Conservation (phyloP, 2,888 invertebrate species). For the Drosophila tanythrix region DNA sequence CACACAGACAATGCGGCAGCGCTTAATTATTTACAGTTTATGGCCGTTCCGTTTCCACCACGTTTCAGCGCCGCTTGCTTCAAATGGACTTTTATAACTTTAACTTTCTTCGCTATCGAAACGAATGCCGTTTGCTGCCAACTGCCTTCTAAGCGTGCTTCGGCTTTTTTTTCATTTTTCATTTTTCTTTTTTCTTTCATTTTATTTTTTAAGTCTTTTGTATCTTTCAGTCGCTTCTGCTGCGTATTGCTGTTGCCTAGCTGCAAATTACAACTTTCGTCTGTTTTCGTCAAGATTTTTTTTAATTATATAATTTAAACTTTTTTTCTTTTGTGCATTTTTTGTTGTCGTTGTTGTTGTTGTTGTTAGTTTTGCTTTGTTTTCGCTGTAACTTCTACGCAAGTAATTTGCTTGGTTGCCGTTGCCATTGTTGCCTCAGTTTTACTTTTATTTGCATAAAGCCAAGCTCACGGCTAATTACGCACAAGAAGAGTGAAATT, state of each 20-base stretch:
- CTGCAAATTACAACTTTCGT: conserved; percentile 80
- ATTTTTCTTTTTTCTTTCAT: conserved; percentile 44
- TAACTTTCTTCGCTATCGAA: conserved; percentile 76
- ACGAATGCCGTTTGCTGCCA: conserved; percentile 49
- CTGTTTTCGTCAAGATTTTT: conserved; percentile 81
- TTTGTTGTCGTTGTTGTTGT: conserved; percentile 24
- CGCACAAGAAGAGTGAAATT: conserved; percentile 72
- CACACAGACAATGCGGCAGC: conserved; percentile 12
- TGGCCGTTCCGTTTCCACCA: conserved; percentile 68
- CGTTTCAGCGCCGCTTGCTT: conserved; percentile 51
- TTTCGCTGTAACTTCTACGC: conserved; percentile 62
- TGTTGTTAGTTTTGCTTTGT: conserved; percentile 40
- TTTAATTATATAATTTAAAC: conserved; percentile 82
- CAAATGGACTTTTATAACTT: conserved; percentile 71
- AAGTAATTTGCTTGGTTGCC: conserved; percentile 49
- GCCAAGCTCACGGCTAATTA: conserved; percentile 67
- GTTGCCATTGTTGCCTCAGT: conserved; percentile 54
- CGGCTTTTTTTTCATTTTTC: conserved; percentile 33
- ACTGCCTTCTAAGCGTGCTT: conserved; percentile 63
- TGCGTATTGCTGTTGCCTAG: conserved; percentile 35
- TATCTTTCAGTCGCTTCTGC: conserved; percentile 42
- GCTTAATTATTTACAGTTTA: conserved; percentile 72
- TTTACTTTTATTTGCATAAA: conserved; percentile 77
- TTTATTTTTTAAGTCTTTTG: conserved; percentile 28
- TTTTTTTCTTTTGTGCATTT: conserved; percentile 42